Percentiles rank a stretch among this genome's conserved stretches.
Conservation (phyloP, 2,113 vertebrate species). For the Neodontobutis hainanensis region DNA sequence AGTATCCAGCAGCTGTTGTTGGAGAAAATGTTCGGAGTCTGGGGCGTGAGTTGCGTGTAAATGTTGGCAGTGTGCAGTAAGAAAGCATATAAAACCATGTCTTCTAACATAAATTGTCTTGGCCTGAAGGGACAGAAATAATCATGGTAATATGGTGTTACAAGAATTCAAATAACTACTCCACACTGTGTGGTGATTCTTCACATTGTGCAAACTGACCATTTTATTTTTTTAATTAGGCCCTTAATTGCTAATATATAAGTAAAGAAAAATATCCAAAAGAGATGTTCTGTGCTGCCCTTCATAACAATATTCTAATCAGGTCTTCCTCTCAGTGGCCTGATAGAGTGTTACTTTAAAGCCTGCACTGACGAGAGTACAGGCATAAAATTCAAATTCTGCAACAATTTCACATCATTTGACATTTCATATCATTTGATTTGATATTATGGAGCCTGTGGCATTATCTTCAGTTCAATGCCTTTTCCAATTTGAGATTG, state of each 20-base stretch:
- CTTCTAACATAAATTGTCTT: constrained; percentile 42
- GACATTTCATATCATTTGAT: constrained; percentile 78
- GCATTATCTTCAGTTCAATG: constrained; percentile 75
- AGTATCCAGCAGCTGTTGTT: constrained; percentile 30
- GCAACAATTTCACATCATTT: constrained; percentile 75
- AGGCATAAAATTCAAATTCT: constrained; percentile 60
- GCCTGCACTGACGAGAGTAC: constrained; percentile 48
- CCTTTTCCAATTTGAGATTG: constrained; percentile 76
- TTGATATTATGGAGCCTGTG: constrained; percentile 75
- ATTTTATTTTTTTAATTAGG: constrained; percentile 23
- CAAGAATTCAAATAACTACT: constrained; percentile 27
- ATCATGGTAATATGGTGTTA: constrained; percentile 45
- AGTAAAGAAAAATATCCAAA: constrained; percentile 4
- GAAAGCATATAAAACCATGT: constrained; percentile 56
- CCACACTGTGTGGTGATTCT: constrained; percentile 36
- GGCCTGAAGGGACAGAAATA: constrained; percentile 51
- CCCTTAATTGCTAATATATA: constrained; percentile 26
- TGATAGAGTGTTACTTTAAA: constrained; percentile 41
- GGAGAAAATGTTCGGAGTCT: constrained; percentile 26
- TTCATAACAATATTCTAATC: constrained; percentile 28
- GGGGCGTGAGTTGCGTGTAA: constrained; percentile 52
- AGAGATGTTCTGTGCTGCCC: neutral
- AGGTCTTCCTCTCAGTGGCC: constrained; percentile 19
- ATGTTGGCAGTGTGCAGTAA: constrained; percentile 40
- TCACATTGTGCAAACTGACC: constrained; percentile 26